Evolutionary conservation across 2,113 vertebrate genomes (phyloP).

Genomic region (Alexandromys fortis): DNA sequence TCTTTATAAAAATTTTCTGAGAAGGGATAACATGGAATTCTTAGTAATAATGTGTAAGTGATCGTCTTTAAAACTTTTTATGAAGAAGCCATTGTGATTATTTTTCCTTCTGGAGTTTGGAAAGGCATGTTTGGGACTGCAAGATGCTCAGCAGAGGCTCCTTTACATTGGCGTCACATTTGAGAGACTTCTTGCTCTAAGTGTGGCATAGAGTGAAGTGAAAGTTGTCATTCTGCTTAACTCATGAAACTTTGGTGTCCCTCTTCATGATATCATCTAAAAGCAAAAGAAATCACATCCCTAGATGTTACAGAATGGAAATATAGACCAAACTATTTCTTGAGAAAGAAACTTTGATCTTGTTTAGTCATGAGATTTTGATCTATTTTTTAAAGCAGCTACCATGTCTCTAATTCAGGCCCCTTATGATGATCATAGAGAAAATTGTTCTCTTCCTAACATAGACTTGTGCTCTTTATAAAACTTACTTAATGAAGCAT

Average conservation of each 20-base stretch:
- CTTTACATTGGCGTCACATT: not conserved
- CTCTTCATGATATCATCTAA: not conserved
- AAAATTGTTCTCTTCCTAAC: slow-evolving; percentile 56
- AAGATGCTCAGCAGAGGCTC: not conserved
- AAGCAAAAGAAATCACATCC: not conserved
- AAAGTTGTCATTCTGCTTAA: not conserved
- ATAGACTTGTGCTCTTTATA: slow-evolving; percentile 58
- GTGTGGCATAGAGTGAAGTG: not conserved
- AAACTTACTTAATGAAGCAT: slow-evolving; percentile 61
- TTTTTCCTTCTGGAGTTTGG: not conserved
- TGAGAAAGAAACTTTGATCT: slow-evolving; percentile 62
- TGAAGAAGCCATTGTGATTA: not conserved
- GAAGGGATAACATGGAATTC: not conserved
- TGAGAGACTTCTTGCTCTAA: not conserved
- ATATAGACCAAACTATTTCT: not conserved
- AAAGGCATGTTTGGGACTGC: not conserved
- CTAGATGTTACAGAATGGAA: not conserved
- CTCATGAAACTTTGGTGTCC: not conserved
- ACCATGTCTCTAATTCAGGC: slow-evolving; percentile 61
- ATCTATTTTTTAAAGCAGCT: slow-evolving; percentile 55
- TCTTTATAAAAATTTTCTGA: not conserved
- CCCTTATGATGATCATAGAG: slow-evolving; percentile 63
- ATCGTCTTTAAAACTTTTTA: not conserved
- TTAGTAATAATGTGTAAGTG: not conserved
- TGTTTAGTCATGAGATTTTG: slow-evolving; percentile 57